Conservation (phyloP, 2,797 vertebrate species). For the Sarcoramphus papa region DNA sequence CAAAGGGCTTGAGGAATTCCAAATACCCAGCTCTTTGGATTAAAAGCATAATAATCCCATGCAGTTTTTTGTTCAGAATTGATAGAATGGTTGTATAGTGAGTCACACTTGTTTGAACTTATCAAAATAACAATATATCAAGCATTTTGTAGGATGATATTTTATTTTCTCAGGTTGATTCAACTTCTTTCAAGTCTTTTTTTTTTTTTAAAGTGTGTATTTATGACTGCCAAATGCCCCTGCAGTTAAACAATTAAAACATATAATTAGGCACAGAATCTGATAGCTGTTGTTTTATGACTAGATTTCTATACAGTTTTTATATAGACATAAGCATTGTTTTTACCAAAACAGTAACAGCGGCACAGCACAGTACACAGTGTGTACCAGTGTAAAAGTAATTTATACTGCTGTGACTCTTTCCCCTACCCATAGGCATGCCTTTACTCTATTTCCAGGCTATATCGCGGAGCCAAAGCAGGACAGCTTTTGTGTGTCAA, state of each 20-base stretch:
- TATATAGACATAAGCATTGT: neutral
- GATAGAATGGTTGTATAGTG: conserved; percentile 69
- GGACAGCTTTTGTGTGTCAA: conserved; percentile 11
- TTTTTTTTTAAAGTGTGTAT: neutral
- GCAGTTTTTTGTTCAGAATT: conserved; percentile 71
- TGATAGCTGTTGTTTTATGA: conserved; percentile 1
- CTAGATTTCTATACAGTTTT: neutral
- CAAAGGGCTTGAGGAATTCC: conserved; percentile 68
- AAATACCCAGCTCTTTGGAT: conserved; percentile 71
- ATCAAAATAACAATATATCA: conserved; percentile 69
- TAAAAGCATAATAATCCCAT: conserved; percentile 75
- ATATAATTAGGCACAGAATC: conserved; percentile 14
- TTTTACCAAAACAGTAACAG: neutral
- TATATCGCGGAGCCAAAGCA: neutral
- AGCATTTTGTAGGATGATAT: conserved; percentile 47
- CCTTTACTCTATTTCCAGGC: neutral
- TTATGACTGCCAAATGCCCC: conserved; percentile 44
- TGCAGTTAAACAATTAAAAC: conserved; percentile 54
- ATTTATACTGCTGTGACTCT: neutral
- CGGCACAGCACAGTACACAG: neutral
- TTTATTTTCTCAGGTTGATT: conserved; percentile 58
- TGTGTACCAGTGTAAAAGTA: neutral
- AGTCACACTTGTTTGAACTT: conserved; percentile 72
- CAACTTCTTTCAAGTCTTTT: conserved; percentile 35
- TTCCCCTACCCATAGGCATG: neutral